A percentile compares a stretch with the other conserved stretches of the same genome.
Conservation (phyloP, 2,888 invertebrate genomes). For the Scaptodrosophila latifasciaeformis region DNA sequence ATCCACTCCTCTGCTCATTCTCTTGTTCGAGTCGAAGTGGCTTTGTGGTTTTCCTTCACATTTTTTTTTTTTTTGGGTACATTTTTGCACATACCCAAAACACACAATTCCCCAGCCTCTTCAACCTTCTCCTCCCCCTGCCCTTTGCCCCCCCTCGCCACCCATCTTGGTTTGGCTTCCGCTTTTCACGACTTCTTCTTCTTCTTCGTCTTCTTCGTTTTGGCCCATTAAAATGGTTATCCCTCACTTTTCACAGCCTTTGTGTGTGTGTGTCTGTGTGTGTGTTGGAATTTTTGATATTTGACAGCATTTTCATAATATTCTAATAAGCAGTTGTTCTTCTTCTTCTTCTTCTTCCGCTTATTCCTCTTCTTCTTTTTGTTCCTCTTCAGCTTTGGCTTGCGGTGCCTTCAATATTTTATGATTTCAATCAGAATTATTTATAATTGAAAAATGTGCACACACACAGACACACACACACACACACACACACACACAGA, state of each 20-base stretch:
- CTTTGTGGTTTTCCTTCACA: not conserved
- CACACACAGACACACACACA: too few relatives aligned
- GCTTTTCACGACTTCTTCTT: too few relatives aligned
- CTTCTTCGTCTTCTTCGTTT: too few relatives aligned
- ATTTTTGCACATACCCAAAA: not conserved
- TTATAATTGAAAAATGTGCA: too few relatives aligned
- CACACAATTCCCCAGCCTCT: too few relatives aligned
- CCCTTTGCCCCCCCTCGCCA: not conserved
- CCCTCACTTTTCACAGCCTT: not conserved
- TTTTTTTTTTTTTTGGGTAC: not conserved
- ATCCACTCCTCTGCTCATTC: too few relatives aligned
- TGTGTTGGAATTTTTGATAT: slow-evolving; percentile 1
- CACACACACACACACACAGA: too few relatives aligned
- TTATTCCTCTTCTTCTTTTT: not conserved
- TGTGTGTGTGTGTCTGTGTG: not conserved
- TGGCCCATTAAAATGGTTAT: too few relatives aligned
- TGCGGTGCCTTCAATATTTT: too few relatives aligned
- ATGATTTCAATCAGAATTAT: too few relatives aligned
- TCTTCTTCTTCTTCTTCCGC: not conserved
- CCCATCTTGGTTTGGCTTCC: too few relatives aligned
- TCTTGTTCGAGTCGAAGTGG: too few relatives aligned
- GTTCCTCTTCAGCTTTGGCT: not conserved
- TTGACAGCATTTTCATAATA: slow-evolving; percentile 3
- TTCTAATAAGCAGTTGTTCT: not conserved
- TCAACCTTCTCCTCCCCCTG: not conserved